Evolutionary conservation across 1,140 invertebrate species (phyloP).

Genomic region (Drosophila athabasca): DNA sequence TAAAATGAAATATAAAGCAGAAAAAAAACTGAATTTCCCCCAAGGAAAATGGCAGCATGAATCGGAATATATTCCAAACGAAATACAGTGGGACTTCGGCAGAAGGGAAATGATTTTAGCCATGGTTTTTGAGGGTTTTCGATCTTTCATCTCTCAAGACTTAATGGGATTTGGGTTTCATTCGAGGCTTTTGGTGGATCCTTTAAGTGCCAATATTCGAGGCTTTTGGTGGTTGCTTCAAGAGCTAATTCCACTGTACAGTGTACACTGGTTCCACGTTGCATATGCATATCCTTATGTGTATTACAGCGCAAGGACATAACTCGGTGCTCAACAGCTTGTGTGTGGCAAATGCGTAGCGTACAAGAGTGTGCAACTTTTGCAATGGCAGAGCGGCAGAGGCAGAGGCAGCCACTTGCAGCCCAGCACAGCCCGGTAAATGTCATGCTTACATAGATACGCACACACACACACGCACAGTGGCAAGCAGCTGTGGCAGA

Average conservation of each 20-base stretch:
- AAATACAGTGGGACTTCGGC: too few relatives aligned
- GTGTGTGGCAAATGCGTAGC: conserved; percentile 33
- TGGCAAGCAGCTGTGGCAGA: conserved; percentile 6
- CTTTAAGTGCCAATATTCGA: not conserved
- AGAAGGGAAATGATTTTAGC: not conserved
- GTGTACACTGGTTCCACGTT: not conserved
- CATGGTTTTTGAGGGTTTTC: too few relatives aligned
- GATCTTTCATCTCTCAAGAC: too few relatives aligned
- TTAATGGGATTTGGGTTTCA: too few relatives aligned
- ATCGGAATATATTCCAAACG: too few relatives aligned
- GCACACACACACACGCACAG: conserved; percentile 13
- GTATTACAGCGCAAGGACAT: conserved; percentile 62
- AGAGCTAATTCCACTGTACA: conserved; percentile 17
- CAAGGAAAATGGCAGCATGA: too few relatives aligned
- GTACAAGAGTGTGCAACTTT: conserved; percentile 48
- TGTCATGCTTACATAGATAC: conserved; percentile 68
- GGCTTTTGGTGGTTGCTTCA: too few relatives aligned
- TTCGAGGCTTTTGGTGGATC: too few relatives aligned
- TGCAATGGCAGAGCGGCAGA: conserved; percentile 17
- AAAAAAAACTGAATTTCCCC: conserved; percentile 2
- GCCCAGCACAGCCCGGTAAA: conserved; percentile 44
- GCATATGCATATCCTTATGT: conserved; percentile 9
- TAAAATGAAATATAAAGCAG: conserved; percentile 44
- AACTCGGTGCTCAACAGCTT: conserved; percentile 69
- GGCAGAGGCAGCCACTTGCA: conserved; percentile 56